A percentile compares a stretch with the other conserved stretches of the same genome.
Conservation (phyloP, 2,888 invertebrate species). For the Drosophila eohydei region DNA sequence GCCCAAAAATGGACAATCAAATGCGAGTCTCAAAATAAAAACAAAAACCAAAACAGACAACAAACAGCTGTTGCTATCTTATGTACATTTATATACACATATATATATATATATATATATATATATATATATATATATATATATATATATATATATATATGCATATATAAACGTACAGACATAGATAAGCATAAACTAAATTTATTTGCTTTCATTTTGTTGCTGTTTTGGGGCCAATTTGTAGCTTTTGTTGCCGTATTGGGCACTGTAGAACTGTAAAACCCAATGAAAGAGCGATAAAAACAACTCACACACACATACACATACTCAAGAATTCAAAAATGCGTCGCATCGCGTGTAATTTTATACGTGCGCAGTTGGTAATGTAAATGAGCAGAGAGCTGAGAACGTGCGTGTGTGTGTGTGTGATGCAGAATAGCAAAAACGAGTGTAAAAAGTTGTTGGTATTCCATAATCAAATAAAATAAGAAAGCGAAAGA, state of each 20-base stretch:
- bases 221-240: slow-evolving; percentile 44
- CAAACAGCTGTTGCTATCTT: slow-evolving; percentile 58
- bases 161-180: neutral
- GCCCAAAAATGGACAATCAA: slow-evolving; percentile 52
- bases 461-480: slow-evolving; percentile 50
- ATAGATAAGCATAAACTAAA: slow-evolving; percentile 25
- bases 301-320: slow-evolving; percentile 5
- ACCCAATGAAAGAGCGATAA: slow-evolving; percentile 28
- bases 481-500: slow-evolving; percentile 37
- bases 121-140: neutral
- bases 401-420: slow-evolving; percentile 6
- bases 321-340: slow-evolving; percentile 2
- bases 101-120: neutral
- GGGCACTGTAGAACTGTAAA: slow-evolving; percentile 37
- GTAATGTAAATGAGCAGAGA: slow-evolving; percentile 64
- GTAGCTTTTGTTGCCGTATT: slow-evolving; percentile 18
- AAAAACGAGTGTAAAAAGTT: slow-evolving; percentile 36
- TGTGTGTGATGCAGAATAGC: slow-evolving; percentile 25
- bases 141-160: neutral
- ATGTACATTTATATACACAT: slow-evolving; percentile 2
- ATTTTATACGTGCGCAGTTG: slow-evolving; percentile 69
- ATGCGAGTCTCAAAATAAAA: slow-evolving; percentile 36
- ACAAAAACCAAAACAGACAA: slow-evolving; percentile 32
- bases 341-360: slow-evolving; percentile 43
- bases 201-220: slow-evolving; percentile 45